Evolutionary conservation across 1,140 invertebrate species (phyloP).

Genomic region (Neotoxoptera formosana): DNA sequence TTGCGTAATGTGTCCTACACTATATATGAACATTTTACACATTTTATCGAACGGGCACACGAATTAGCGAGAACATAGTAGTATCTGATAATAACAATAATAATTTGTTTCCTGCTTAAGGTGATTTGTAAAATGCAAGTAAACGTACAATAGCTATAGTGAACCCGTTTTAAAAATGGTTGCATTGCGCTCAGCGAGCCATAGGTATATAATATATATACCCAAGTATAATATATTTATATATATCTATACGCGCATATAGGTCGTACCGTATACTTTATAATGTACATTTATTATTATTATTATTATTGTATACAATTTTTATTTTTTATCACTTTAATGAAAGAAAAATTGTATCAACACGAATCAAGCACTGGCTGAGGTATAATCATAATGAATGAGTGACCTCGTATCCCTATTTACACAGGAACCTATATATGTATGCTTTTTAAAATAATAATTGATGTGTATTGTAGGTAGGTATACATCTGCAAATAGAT

Average conservation of each 20-base stretch:
- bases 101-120: neutral
- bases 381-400: neutral
- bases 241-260: neutral
- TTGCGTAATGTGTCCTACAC: neutral
- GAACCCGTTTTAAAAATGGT: neutral
- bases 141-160: neutral
- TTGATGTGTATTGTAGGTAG: neutral
- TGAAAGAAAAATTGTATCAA: too few species aligned
- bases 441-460: neutral
- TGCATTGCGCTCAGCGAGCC: neutral
- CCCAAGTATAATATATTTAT: neutral
- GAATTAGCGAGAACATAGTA: neutral
- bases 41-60: neutral
- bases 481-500: neutral
- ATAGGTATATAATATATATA: neutral
- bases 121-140: neutral
- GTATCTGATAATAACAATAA: neutral
- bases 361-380: too few species aligned
- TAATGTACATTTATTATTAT: neutral
- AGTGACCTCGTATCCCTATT: neutral
- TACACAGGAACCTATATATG: neutral
- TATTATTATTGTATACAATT: neutral
- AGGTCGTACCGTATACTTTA: neutral
- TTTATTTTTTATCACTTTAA: neutral
- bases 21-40: neutral